A percentile compares a stretch with the other conserved stretches of the same genome.
Conservation (phyloP, 2,113 vertebrate species). For the Hepsetus odoe region DNA sequence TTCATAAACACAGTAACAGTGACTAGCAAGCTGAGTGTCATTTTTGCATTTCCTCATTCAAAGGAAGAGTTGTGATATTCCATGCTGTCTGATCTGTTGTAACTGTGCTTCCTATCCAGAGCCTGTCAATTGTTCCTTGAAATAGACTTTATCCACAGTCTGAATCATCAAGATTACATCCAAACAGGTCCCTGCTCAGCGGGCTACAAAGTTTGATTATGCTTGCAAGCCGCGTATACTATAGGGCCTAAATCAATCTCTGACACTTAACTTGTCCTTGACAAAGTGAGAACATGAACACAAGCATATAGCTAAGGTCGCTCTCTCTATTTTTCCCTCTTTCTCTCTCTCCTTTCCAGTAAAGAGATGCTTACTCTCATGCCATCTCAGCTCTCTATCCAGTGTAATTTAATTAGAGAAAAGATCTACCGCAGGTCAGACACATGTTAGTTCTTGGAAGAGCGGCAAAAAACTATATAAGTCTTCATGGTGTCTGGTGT, state of each 20-base stretch:
- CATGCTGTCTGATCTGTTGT: neutral
- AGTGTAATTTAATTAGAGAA: conserved; percentile 62
- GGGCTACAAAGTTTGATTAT: neutral
- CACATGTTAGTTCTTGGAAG: neutral
- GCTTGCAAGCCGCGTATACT: neutral
- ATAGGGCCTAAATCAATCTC: neutral
- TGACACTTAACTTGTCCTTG: conserved; percentile 13
- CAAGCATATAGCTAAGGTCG: conserved; percentile 24
- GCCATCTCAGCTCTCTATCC: conserved; percentile 61
- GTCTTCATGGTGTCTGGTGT: neutral
- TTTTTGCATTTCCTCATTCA: neutral
- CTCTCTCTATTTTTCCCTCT: conserved; percentile 53
- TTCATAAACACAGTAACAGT: conserved; percentile 51
- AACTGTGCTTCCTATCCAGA: neutral
- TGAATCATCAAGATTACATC: neutral
- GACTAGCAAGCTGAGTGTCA: conserved; percentile 44
- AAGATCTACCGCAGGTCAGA: neutral
- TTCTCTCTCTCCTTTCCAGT: conserved; percentile 56
- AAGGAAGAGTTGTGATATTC: neutral
- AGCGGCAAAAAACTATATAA: neutral
- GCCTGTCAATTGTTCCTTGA: neutral
- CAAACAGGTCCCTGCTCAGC: neutral
- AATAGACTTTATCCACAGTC: neutral
- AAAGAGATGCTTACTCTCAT: conserved; percentile 59
- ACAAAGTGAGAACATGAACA: conserved; percentile 30